A percentile compares a stretch with the other conserved stretches of the same genome.
phyloP scores from a whole-genome alignment of 1,140 invertebrate species.

The Orius insidiosus region DNA sequence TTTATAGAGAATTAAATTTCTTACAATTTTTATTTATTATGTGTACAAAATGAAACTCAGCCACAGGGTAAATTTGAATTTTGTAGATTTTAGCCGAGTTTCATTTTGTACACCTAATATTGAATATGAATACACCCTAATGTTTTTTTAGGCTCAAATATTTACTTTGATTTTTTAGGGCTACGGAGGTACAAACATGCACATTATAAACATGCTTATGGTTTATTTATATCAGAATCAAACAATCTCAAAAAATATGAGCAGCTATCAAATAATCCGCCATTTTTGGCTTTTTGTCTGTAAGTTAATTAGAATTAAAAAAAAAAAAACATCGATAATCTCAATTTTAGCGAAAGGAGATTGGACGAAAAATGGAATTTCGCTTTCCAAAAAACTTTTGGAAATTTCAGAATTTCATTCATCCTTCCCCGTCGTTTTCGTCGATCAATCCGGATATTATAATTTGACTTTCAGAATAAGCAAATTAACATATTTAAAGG shows the following conservation, averaged over 20 bases:
- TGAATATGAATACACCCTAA: too few relatives aligned
- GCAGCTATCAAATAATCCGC: conserved; percentile 72
- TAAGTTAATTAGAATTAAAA: conserved; percentile 27
- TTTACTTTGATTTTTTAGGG: conserved; percentile 28
- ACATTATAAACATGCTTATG: conserved; percentile 54
- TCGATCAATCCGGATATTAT: conserved; percentile 58
- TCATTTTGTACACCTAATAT: too few relatives aligned
- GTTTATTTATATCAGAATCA: conserved; percentile 48
- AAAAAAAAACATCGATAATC: too few relatives aligned
- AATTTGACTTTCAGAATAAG: conserved; percentile 57
- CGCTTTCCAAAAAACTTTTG: conserved; percentile 19
- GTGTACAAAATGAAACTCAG: too few relatives aligned
- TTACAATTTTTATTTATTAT: too few relatives aligned
- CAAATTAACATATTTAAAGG: conserved; percentile 26
- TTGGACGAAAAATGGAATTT: conserved; percentile 28
- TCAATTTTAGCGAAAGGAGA: conserved; percentile 23
- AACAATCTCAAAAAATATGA: conserved; percentile 68
- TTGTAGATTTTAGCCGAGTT: too few relatives aligned
- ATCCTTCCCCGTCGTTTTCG: conserved; percentile 58
- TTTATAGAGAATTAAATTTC: too few relatives aligned
- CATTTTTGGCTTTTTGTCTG: conserved; percentile 60
- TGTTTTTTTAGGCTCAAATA: too few relatives aligned
- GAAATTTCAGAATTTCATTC: not conserved
- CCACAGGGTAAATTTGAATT: too few relatives aligned
- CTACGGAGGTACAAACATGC: conserved; percentile 27